Percentiles rank a stretch among this genome's conserved stretches.
phyloP scores from a whole-genome alignment of 1,140 invertebrate genomes.

The Pseudomyrmex sp. region DNA sequence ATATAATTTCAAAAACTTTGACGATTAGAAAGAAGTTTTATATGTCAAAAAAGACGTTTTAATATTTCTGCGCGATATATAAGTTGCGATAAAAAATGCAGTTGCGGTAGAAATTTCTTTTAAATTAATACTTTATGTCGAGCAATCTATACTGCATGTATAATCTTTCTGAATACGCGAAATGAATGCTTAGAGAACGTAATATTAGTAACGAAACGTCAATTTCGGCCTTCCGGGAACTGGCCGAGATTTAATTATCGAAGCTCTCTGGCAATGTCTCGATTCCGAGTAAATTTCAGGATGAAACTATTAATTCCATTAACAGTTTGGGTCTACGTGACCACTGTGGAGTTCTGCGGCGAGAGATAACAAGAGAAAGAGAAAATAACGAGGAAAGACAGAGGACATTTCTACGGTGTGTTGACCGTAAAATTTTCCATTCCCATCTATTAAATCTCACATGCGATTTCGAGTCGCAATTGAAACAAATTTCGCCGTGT shows the following conservation, averaged over 20 bases:
- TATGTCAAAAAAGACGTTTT: no score
- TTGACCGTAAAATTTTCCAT: not conserved
- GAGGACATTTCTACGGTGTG: not conserved
- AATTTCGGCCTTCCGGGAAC: slow-evolving; percentile 64
- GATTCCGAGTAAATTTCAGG: slow-evolving; percentile 62
- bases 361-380: slow-evolving; percentile 16
- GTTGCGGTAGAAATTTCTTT: not conserved
- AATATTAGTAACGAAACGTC: slow-evolving; percentile 57
- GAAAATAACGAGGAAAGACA: slow-evolving; percentile 1
- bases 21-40: no score
- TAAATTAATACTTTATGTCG: not conserved
- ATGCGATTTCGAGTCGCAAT: not conserved
- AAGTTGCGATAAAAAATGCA: no score
- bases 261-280: slow-evolving; percentile 46
- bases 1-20: not conserved
- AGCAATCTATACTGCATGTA: not conserved
- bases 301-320: slow-evolving; percentile 68
- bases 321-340: slow-evolving; percentile 59
- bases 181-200: slow-evolving; percentile 22
- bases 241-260: slow-evolving; percentile 67
- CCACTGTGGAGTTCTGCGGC: slow-evolving; percentile 14
- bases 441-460: not conserved
- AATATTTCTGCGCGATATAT: not conserved
- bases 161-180: slow-evolving; percentile 22
- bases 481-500: not conserved